Conservation (phyloP, 2,888 invertebrate genomes). For the Drosophila testacea region DNA sequence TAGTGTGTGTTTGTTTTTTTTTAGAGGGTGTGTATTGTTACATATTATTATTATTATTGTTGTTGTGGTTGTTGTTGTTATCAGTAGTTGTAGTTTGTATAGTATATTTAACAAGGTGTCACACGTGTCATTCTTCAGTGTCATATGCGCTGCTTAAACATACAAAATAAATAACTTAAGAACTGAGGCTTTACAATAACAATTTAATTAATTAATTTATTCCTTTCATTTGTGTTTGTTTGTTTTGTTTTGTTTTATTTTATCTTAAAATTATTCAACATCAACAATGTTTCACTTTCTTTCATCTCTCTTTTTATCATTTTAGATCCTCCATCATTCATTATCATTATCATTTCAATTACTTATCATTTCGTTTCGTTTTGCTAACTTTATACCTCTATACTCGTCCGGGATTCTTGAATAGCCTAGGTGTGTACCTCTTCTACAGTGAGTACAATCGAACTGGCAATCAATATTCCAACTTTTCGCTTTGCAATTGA, state of each 20-base stretch:
- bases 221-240: conserved; percentile 40
- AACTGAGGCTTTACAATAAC: conserved; percentile 76
- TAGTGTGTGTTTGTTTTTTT: conserved; percentile 22
- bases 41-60: conserved; percentile 31
- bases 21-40: conserved; percentile 14
- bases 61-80: conserved; percentile 34
- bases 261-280: conserved; percentile 77
- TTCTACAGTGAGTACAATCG: not conserved
- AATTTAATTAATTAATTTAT: conserved; percentile 65
- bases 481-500: conserved; percentile 42
- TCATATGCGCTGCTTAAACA: conserved; percentile 74
- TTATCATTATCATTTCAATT: conserved; percentile 29
- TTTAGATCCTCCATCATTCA: conserved; percentile 6
- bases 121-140: conserved; percentile 50
- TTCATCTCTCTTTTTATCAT: conserved; percentile 14
- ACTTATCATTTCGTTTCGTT: conserved; percentile 33
- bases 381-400: conserved; percentile 36
- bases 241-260: conserved; percentile 37
- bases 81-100: conserved; percentile 50
- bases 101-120: conserved; percentile 65
- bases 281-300: conserved; percentile 67
- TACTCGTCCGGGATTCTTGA: conserved; percentile 11
- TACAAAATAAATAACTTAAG: conserved; percentile 78
- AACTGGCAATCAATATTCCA: conserved; percentile 31
- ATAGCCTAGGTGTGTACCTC: not conserved